A percentile compares a stretch with the other conserved stretches of the same genome.
These are phyloP conservation scores for Zaprionus ghesquierei DNA, from an alignment of 1,140 invertebrate species.

Conservation along the genomic window DNA sequence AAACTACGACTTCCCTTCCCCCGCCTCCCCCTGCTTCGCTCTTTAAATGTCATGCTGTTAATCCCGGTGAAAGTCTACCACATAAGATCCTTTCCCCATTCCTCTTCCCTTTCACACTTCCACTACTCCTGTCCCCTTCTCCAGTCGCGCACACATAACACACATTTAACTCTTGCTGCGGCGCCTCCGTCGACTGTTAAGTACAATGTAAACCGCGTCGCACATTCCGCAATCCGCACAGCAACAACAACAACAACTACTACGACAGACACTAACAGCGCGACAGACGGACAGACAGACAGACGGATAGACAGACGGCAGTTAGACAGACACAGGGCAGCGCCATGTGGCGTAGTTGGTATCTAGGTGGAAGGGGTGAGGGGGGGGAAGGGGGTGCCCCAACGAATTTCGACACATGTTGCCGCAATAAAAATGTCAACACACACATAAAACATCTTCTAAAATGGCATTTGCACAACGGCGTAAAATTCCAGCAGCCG, in stretches of 20 bases:
- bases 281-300: constrained; percentile 12
- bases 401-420: constrained; percentile 74
- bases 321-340: constrained; percentile 6
- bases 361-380: background rate
- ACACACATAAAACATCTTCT: constrained; percentile 80
- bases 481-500: constrained; percentile 59
- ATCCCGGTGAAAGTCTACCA: constrained; percentile 17
- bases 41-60: constrained; percentile 34
- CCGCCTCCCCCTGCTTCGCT: background rate
- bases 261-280: constrained; percentile 21
- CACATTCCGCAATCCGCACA: constrained; percentile 55
- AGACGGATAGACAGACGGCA: background rate
- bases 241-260: constrained; percentile 36
- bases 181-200: constrained; percentile 42
- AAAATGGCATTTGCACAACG: constrained; percentile 73
- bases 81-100: background rate
- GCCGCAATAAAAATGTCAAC: constrained; percentile 80
- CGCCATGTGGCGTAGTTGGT: constrained; percentile 7
- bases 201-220: constrained; percentile 70
- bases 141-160: background rate
- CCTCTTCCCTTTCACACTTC: background rate
- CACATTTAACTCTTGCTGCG: constrained; percentile 61
- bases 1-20: background rate
- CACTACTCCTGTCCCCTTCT: background rate
- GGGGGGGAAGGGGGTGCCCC: background rate